phyloP scores from a whole-genome alignment of 2,113 vertebrate genomes.

The Rhipidura dahli region DNA sequence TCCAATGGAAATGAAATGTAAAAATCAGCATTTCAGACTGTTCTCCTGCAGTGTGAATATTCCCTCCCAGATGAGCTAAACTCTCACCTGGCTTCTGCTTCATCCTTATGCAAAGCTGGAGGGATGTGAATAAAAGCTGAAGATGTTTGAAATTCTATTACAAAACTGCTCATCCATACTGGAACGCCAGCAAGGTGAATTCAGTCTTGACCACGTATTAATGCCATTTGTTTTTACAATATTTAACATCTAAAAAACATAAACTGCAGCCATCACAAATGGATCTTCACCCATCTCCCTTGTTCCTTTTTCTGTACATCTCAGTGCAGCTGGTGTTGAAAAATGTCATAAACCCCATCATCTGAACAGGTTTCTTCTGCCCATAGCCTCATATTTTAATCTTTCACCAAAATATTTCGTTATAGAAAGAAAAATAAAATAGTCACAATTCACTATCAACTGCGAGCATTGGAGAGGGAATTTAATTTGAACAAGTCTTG shows the following conservation, averaged over 20 bases:
- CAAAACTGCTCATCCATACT: too few relatives aligned
- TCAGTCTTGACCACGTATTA: neutral
- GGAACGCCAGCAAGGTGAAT: neutral
- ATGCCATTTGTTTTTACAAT: accelerated
- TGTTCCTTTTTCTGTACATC: neutral
- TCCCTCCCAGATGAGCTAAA: neutral
- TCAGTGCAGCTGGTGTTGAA: neutral
- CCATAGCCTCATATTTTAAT: neutral
- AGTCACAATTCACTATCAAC: neutral
- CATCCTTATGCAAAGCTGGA: neutral
- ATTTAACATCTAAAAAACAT: neutral
- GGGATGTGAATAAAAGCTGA: neutral
- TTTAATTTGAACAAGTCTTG: neutral
- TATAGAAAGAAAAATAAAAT: neutral
- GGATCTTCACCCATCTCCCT: neutral
- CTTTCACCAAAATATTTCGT: neutral
- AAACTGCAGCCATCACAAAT: neutral
- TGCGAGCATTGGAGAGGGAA: neutral
- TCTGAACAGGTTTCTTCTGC: neutral
- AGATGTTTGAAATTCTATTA: neutral
- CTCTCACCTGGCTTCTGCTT: neutral
- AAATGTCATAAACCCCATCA: neutral
- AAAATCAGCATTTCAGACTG: neutral
- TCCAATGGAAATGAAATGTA: accelerated
- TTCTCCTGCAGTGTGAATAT: neutral